Percentiles rank a stretch among this genome's conserved stretches.
These are phyloP conservation scores for Aproaerema taeniolella DNA, from an alignment of 2,888 invertebrate species.

Conservation along the genomic window DNA sequence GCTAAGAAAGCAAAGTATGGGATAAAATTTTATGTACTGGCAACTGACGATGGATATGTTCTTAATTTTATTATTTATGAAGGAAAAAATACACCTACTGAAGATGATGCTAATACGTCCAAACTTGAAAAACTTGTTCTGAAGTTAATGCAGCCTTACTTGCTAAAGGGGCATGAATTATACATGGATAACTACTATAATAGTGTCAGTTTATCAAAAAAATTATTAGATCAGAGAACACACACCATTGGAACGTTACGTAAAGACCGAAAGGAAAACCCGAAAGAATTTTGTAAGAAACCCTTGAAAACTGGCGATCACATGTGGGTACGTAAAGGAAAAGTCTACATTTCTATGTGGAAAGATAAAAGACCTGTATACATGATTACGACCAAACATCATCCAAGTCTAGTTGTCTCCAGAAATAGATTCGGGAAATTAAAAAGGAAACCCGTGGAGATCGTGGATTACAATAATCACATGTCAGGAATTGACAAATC, in stretches of 20 bases:
- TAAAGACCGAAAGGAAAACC: slow-evolving; percentile 23
- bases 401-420: slow-evolving; percentile 18
- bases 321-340: slow-evolving; percentile 26
- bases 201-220: slow-evolving; percentile 21
- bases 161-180: slow-evolving; percentile 18
- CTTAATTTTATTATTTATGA: slow-evolving; percentile 18
- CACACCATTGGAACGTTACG: slow-evolving; percentile 24
- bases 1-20: slow-evolving; percentile 15
- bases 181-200: slow-evolving; percentile 24
- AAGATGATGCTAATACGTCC: neutral
- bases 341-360: slow-evolving; percentile 29
- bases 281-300: slow-evolving; percentile 18
- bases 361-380: slow-evolving; percentile 29
- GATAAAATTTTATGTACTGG: slow-evolving; percentile 18
- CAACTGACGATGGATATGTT: slow-evolving; percentile 18
- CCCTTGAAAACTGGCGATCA: slow-evolving; percentile 30
- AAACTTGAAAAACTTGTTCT: slow-evolving; percentile 14
- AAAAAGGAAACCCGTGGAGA: slow-evolving; percentile 4
- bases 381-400: slow-evolving; percentile 28
- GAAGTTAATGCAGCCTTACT: slow-evolving; percentile 16
- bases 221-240: slow-evolving; percentile 22
- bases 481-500: slow-evolving; percentile 6
- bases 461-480: slow-evolving; percentile 5
- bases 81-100: slow-evolving; percentile 7
- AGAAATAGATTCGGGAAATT: slow-evolving; percentile 1